Percentiles rank a stretch among this genome's conserved stretches.
Evolutionary conservation across 2,113 vertebrate species (phyloP).

Genomic region (Hippocampus zosterae): DNA sequence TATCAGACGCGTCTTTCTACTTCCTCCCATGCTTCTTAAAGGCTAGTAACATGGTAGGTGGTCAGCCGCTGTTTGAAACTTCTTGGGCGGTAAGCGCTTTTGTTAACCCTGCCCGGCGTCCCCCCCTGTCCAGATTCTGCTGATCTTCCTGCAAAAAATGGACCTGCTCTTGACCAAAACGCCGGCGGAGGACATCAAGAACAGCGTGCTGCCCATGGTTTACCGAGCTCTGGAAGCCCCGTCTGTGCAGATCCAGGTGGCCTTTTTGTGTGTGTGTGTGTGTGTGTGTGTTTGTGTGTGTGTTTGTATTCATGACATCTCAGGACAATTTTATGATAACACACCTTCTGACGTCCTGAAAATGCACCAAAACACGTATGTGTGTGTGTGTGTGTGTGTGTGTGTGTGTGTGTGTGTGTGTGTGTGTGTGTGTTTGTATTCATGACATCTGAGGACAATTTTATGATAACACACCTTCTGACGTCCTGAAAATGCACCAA

Average conservation of each 20-base stretch:
- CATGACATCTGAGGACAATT: too few relatives aligned
- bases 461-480: too few relatives aligned
- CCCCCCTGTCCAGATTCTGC: conserved; percentile 77
- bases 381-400: too few relatives aligned
- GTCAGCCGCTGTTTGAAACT: conserved; percentile 17
- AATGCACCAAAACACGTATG: too few relatives aligned
- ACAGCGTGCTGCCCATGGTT: conserved; percentile 92
- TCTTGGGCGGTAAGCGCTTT: neutral
- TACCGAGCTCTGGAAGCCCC: conserved; percentile 95
- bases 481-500: too few relatives aligned
- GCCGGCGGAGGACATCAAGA: conserved; percentile 93
- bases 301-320: too few relatives aligned
- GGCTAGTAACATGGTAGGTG: conserved; percentile 99
- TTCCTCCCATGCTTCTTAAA: conserved; percentile 86
- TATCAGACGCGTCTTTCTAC: conserved; percentile 63
- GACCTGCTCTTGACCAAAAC: conserved; percentile 96
- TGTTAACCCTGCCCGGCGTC: neutral
- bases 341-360: too few relatives aligned
- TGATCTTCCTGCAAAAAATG: conserved; percentile 99
- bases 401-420: too few relatives aligned
- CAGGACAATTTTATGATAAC: too few relatives aligned
- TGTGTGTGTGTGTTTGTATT: too few relatives aligned
- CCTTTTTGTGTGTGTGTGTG: neutral
- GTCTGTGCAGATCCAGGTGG: conserved; percentile 96
- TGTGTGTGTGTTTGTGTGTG: too few relatives aligned